These are phyloP conservation scores for Harlomillsia oculata DNA, from an alignment of 1,140 invertebrate genomes.

Conservation along the genomic window DNA sequence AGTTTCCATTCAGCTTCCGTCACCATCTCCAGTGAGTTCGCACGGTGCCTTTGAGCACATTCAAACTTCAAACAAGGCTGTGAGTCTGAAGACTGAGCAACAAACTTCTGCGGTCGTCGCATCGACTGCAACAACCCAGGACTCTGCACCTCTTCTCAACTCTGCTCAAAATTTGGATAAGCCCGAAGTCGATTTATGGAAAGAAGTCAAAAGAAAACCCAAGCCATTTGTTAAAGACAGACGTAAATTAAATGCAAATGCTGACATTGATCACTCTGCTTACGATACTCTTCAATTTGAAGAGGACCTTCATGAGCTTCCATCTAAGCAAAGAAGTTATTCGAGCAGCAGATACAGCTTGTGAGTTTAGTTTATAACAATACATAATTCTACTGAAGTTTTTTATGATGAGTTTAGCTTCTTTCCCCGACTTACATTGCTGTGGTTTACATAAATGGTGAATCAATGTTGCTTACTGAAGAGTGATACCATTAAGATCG, in stretches of 20 bases:
- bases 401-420: constrained; percentile 25
- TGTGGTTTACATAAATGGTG: constrained; percentile 23
- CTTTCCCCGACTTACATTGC: constrained; percentile 35
- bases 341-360: constrained; percentile 24
- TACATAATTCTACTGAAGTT: not conserved
- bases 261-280: constrained; percentile 28
- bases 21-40: too few relatives aligned
- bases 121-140: constrained; percentile 1
- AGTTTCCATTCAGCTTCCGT: too few relatives aligned
- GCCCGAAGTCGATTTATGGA: constrained; percentile 19
- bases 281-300: constrained; percentile 85
- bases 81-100: constrained; percentile 17
- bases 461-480: constrained; percentile 21
- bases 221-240: constrained; percentile 43
- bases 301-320: constrained; percentile 75
- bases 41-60: too few relatives aligned
- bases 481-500: not conserved
- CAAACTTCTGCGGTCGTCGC: constrained; percentile 5
- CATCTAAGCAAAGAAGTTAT: constrained; percentile 49
- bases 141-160: not conserved
- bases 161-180: constrained; percentile 2
- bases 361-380: constrained; percentile 15
- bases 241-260: constrained; percentile 37
- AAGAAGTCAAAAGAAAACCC: constrained; percentile 46
- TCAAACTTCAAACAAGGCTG: too few relatives aligned